Conservation (phyloP, 1,140 invertebrate genomes). For the Laupala kohalensis region DNA sequence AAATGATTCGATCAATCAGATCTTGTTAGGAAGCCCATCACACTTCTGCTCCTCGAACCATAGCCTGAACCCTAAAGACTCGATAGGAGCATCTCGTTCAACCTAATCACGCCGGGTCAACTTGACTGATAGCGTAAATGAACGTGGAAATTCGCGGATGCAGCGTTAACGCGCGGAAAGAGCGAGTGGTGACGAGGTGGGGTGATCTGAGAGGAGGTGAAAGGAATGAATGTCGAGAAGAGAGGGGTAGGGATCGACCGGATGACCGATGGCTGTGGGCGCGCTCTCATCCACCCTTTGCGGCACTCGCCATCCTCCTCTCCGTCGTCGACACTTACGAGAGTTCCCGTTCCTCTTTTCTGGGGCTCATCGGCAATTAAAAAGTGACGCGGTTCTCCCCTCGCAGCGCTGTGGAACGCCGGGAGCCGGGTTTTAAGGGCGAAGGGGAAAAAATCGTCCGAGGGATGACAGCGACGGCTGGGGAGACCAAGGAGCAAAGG, state of each 20-base stretch:
- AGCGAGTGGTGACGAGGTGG: background rate
- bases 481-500: background rate
- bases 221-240: background rate
- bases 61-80: background rate
- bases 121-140: background rate
- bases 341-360: background rate
- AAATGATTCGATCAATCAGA: too few species aligned
- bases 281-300: background rate
- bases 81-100: background rate
- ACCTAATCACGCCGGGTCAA: background rate
- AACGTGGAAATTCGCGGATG: background rate
- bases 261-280: background rate
- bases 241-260: too few species aligned
- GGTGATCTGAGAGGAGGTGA: background rate
- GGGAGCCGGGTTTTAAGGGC: background rate
- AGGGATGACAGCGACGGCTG: too few species aligned
- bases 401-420: background rate
- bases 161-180: background rate
- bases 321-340: background rate
- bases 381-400: background rate
- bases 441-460: background rate
- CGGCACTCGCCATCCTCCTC: background rate
- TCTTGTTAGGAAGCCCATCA: background rate
- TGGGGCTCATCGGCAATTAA: background rate
- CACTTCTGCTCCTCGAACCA: background rate